Conservation (phyloP, 2,888 invertebrate species). For the Torymus tubicola region DNA sequence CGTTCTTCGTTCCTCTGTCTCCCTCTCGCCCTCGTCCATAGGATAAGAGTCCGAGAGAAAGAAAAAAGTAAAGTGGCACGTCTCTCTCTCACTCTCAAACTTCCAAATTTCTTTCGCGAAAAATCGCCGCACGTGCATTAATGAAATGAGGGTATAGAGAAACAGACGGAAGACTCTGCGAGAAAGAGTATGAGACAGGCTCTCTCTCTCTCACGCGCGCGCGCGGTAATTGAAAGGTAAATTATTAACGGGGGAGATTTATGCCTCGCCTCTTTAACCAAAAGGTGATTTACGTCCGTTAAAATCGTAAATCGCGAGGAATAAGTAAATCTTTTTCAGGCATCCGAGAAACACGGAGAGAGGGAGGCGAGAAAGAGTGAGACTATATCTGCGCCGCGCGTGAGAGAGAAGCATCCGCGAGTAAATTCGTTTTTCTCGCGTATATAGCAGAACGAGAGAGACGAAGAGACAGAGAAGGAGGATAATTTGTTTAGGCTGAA, state of each 20-base stretch:
- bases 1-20: constrained; percentile 39
- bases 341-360: constrained; percentile 16
- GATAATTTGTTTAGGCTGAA: constrained; percentile 54
- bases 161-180: background rate
- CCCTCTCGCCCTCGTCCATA: background rate
- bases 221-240: constrained; percentile 58
- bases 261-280: constrained; percentile 58
- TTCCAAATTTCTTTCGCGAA: constrained; percentile 47
- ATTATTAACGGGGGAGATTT: constrained; percentile 59
- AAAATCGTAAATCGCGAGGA: constrained; percentile 59
- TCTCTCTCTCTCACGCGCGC: background rate
- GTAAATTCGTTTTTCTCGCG: constrained; percentile 50
- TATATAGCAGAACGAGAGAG: too few species aligned
- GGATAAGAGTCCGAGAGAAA: background rate
- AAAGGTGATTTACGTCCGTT: constrained; percentile 57
- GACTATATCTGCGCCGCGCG: background rate
- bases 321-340: constrained; percentile 55
- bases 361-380: too few species aligned
- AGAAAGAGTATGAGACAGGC: too few species aligned
- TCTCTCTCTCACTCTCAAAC: constrained; percentile 62
- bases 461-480: background rate
- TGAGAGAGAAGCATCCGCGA: constrained; percentile 18
- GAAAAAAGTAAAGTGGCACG: constrained; percentile 46
- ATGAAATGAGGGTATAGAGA: constrained; percentile 31
- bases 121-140: constrained; percentile 27